Conservation (phyloP, 2,113 vertebrate species). For the Cebidichthys violaceus region DNA sequence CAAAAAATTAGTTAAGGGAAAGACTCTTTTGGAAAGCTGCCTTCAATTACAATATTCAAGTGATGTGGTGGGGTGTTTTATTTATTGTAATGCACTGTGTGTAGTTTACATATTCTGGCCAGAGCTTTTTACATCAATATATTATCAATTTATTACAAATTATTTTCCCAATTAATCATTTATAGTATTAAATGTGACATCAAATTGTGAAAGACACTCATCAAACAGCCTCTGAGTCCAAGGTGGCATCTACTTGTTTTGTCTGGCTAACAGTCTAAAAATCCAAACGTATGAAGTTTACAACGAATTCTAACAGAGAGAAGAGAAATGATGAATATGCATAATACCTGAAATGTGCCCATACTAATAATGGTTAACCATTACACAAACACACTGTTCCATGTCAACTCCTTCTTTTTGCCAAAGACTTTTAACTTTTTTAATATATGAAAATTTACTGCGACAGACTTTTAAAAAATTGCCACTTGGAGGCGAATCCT, state of each 20-base stretch:
- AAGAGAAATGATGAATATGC: not conserved
- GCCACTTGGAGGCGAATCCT: not conserved
- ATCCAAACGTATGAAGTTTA: not conserved
- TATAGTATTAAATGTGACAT: not conserved
- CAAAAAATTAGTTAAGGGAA: slow-evolving; percentile 4
- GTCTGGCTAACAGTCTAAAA: not conserved
- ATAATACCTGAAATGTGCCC: not conserved
- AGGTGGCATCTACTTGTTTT: not conserved
- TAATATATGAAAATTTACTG: not conserved
- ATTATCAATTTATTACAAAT: not conserved
- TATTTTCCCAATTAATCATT: not conserved
- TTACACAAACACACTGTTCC: not conserved
- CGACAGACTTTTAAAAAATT: not conserved
- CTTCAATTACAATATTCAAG: not conserved
- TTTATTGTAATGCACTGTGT: not conserved
- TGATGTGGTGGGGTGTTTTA: not conserved
- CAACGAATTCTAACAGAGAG: not conserved
- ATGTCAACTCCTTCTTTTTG: not conserved
- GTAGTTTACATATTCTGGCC: not conserved
- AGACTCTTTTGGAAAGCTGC: not conserved
- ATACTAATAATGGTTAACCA: no score
- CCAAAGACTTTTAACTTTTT: not conserved
- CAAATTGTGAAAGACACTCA: not conserved
- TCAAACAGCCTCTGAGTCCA: not conserved
- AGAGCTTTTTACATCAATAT: not conserved